These are phyloP conservation scores for Acanthurus leucopareius DNA, from an alignment of 2,797 vertebrate species.

Conservation along the genomic window DNA sequence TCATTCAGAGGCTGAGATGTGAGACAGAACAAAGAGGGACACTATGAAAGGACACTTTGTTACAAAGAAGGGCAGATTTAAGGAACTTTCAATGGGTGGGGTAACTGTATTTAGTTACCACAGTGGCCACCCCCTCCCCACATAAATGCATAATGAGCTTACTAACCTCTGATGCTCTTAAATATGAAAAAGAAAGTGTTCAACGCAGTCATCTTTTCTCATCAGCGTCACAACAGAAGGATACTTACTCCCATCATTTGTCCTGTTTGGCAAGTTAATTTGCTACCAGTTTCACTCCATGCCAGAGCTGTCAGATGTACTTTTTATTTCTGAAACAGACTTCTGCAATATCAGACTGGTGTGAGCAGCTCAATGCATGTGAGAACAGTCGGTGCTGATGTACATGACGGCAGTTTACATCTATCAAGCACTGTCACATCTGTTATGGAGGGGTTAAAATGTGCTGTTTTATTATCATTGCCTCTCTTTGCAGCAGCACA, in stretches of 20 bases:
- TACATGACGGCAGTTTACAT: neutral
- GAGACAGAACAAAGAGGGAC: neutral
- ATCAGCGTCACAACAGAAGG: neutral
- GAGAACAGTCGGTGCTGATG: neutral
- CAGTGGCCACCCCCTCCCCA: slow-evolving; percentile 17
- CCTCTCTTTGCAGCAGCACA: neutral
- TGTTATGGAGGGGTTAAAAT: neutral
- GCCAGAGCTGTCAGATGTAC: neutral
- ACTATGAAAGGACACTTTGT: neutral
- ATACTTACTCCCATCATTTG: neutral
- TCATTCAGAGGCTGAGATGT: neutral
- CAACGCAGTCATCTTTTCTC: neutral
- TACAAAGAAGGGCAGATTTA: neutral
- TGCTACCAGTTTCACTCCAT: neutral
- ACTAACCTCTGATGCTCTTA: neutral
- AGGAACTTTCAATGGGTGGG: neutral
- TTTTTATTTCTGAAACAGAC: neutral
- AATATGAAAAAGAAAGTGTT: slow-evolving; percentile 27
- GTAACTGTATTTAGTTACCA: slow-evolving; percentile 31
- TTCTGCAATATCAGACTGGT: neutral
- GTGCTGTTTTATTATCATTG: neutral
- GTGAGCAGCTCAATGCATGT: neutral
- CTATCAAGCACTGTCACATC: slow-evolving; percentile 1
- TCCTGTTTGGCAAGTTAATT: neutral
- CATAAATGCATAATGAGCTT: slow-evolving; percentile 12